Evolutionary conservation across 2,888 invertebrate species (phyloP).

Genomic region (Oxyteleia sp.): DNA sequence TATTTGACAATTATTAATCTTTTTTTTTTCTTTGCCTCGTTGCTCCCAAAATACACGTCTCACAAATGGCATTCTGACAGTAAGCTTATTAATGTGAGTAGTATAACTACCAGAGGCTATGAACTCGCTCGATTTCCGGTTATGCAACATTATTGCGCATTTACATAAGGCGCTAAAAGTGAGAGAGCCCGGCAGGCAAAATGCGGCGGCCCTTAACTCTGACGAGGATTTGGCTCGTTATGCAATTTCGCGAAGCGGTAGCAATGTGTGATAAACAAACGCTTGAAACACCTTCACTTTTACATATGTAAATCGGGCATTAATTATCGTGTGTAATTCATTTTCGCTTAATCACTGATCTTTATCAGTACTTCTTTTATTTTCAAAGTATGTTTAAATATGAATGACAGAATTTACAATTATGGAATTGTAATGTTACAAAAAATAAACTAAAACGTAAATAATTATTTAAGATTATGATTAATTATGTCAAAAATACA

Average conservation of each 20-base stretch:
- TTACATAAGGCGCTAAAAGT: slow-evolving; percentile 64
- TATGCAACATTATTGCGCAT: slow-evolving; percentile 72
- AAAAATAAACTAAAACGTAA: too few species aligned
- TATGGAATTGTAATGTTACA: too few species aligned
- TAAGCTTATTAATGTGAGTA: slow-evolving; percentile 59
- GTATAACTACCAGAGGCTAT: slow-evolving; percentile 55
- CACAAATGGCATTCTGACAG: slow-evolving; percentile 51
- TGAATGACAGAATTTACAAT: too few species aligned
- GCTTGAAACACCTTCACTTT: slow-evolving; percentile 16
- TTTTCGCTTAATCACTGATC: not conserved
- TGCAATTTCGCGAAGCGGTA: slow-evolving; percentile 61
- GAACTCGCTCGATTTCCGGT: slow-evolving; percentile 69
- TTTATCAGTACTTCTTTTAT: not conserved
- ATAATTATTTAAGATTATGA: too few species aligned
- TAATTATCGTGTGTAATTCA: slow-evolving; percentile 1
- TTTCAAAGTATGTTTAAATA: too few species aligned
- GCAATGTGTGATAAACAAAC: slow-evolving; percentile 34
- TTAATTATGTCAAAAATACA: too few species aligned
- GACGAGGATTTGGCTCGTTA: slow-evolving; percentile 50
- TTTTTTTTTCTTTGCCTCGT: not conserved
- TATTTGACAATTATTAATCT: not conserved
- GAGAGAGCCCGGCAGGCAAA: slow-evolving; percentile 41
- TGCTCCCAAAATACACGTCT: slow-evolving; percentile 18
- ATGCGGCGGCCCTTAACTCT: slow-evolving; percentile 38
- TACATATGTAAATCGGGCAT: slow-evolving; percentile 9